Evolutionary conservation across 2,888 invertebrate genomes (phyloP).

Genomic region (Omphaloscelis lunosa): DNA sequence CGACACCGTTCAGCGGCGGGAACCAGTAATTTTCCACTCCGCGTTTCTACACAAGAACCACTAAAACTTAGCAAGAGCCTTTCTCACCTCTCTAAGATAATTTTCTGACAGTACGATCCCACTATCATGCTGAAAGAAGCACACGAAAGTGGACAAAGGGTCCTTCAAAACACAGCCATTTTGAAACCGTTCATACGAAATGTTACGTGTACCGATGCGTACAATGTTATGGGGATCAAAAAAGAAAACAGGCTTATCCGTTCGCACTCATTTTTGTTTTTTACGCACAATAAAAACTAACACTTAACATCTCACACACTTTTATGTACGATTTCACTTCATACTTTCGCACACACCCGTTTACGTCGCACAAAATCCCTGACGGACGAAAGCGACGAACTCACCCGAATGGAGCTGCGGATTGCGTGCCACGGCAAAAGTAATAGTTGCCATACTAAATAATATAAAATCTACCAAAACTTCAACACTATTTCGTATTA

Average conservation of each 20-base stretch:
- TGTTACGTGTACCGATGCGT: conserved; percentile 87
- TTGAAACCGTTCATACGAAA: conserved; percentile 91
- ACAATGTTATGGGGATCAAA: conserved; percentile 78
- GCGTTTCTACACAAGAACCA: conserved; percentile 72
- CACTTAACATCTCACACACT: conserved; percentile 91
- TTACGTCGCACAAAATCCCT: conserved; percentile 87
- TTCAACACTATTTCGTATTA: not conserved
- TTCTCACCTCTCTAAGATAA: conserved; percentile 92
- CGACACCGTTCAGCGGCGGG: conserved; percentile 82
- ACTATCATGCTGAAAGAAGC: conserved; percentile 93
- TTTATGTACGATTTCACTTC: conserved; percentile 89
- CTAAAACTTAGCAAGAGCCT: conserved; percentile 75
- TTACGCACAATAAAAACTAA: conserved; percentile 87
- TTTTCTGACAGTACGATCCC: conserved; percentile 91
- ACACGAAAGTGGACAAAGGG: conserved; percentile 92
- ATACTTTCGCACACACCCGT: conserved; percentile 90
- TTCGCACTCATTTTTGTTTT: conserved; percentile 89
- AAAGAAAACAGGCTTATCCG: conserved; percentile 82
- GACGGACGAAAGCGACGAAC: conserved; percentile 80
- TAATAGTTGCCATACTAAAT: conserved; percentile 72
- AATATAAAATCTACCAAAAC: conserved; percentile 45
- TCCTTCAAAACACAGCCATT: conserved; percentile 94
- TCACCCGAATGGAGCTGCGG: conserved; percentile 82
- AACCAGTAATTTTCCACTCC: conserved; percentile 87
- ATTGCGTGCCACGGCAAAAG: conserved; percentile 65